These are phyloP conservation scores for Crossocerus cetratus DNA, from an alignment of 2,888 invertebrate genomes.

Conservation along the genomic window DNA sequence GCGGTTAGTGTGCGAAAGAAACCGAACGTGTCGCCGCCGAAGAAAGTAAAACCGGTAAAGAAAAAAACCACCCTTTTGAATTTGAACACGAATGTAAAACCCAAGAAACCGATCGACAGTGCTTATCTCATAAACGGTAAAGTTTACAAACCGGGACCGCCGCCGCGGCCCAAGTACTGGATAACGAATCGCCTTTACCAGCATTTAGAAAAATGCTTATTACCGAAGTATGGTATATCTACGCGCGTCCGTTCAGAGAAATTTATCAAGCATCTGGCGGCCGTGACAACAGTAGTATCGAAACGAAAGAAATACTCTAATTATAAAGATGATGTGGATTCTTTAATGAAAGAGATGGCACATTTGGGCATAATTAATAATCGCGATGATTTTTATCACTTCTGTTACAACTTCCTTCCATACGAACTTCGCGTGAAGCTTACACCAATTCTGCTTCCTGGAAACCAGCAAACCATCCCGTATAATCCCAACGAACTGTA, in stretches of 20 bases:
- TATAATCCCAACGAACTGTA: slow-evolving; percentile 55
- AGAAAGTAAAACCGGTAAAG: neutral
- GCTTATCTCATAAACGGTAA: slow-evolving; percentile 68
- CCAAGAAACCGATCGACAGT: slow-evolving; percentile 46
- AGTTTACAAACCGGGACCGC: slow-evolving; percentile 64
- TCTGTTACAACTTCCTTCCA: slow-evolving; percentile 69
- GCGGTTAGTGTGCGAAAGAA: neutral
- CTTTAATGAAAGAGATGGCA: slow-evolving; percentile 67
- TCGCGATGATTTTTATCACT: slow-evolving; percentile 67
- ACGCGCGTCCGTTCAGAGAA: slow-evolving; percentile 65
- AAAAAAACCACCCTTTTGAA: neutral
- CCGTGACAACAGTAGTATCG: slow-evolving; percentile 42
- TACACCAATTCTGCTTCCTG: slow-evolving; percentile 68
- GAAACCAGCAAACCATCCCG: slow-evolving; percentile 66
- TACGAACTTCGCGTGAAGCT: slow-evolving; percentile 67
- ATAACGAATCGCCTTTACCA: slow-evolving; percentile 67
- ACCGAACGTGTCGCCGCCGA: neutral
- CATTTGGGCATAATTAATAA: slow-evolving; percentile 61
- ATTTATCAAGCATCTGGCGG: slow-evolving; percentile 55
- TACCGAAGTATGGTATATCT: slow-evolving; percentile 56
- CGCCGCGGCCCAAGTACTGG: slow-evolving; percentile 67
- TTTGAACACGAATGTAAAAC: neutral
- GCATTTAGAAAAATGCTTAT: slow-evolving; percentile 65
- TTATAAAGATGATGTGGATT: slow-evolving; percentile 59
- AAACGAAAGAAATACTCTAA: slow-evolving; percentile 61